Percentiles rank a stretch among this genome's conserved stretches.
These are phyloP conservation scores for Anastrepha ludens DNA, from an alignment of 1,140 invertebrate genomes.

Conservation along the genomic window DNA sequence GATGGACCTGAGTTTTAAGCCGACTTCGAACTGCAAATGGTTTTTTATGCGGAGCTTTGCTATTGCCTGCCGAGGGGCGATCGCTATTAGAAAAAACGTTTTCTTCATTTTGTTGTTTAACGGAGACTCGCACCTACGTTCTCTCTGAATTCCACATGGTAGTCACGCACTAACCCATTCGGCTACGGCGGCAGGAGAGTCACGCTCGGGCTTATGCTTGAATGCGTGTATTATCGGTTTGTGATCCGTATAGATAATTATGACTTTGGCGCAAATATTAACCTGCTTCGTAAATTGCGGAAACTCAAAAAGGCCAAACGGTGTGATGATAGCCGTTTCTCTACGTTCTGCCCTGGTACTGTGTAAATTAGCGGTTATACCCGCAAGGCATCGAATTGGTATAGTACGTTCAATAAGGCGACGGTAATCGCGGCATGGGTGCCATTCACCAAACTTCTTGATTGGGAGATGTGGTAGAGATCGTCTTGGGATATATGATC, in stretches of 20 bases:
- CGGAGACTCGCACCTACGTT: no score
- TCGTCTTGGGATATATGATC: constrained; percentile 63
- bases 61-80: no score
- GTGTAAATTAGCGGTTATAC: constrained; percentile 66
- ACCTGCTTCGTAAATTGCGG: constrained; percentile 66
- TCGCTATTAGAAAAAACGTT: no score
- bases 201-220: constrained; percentile 63
- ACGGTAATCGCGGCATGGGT: constrained; percentile 60
- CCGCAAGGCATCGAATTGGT: constrained; percentile 59
- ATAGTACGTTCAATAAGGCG: background rate
- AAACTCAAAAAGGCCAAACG: constrained; percentile 73
- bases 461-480: constrained; percentile 69
- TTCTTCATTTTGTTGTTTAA: no score
- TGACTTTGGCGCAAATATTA: constrained; percentile 58
- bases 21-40: no score
- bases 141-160: no score
- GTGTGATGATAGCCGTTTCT: constrained; percentile 70
- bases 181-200: no score
- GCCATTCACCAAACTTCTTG: no score
- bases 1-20: no score
- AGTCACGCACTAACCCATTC: no score
- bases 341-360: constrained; percentile 65
- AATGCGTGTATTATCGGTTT: constrained; percentile 71
- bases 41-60: no score
- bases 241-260: constrained; percentile 73